These are phyloP conservation scores for Dermolepida albohirtum DNA, from an alignment of 2,888 invertebrate species.

Conservation along the genomic window DNA sequence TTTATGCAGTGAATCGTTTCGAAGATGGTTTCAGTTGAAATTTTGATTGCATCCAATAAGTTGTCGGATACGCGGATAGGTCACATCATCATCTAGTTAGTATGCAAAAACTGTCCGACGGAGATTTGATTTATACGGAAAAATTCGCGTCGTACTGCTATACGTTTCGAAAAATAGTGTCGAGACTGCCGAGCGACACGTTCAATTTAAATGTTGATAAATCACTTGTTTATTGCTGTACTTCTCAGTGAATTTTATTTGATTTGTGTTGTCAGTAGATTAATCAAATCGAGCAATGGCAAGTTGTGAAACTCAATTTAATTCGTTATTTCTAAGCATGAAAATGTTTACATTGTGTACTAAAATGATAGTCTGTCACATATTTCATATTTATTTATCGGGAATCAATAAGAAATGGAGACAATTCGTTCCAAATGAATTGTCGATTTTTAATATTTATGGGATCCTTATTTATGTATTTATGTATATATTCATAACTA, in stretches of 20 bases:
- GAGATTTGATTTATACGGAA: constrained; percentile 28
- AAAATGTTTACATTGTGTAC: too few species aligned
- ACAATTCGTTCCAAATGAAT: too few species aligned
- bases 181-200: not conserved
- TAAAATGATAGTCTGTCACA: too few species aligned
- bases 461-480: too few species aligned
- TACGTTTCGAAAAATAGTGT: not conserved
- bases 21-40: constrained; percentile 1
- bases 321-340: too few species aligned
- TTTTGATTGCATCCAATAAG: constrained; percentile 33
- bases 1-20: not conserved
- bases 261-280: not conserved
- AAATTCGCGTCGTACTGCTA: constrained; percentile 1
- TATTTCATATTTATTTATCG: too few species aligned
- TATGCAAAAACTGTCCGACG: constrained; percentile 10
- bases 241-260: not conserved
- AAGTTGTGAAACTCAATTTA: too few species aligned
- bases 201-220: constrained; percentile 24
- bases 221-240: constrained; percentile 13
- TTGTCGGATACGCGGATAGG: not conserved
- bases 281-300: not conserved
- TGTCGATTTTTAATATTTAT: too few species aligned
- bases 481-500: too few species aligned
- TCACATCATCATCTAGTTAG: constrained; percentile 9
- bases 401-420: too few species aligned